Percentiles rank a stretch among this genome's conserved stretches.
Conservation (phyloP, 2,797 vertebrate species). For the Poecilia wingei region DNA sequence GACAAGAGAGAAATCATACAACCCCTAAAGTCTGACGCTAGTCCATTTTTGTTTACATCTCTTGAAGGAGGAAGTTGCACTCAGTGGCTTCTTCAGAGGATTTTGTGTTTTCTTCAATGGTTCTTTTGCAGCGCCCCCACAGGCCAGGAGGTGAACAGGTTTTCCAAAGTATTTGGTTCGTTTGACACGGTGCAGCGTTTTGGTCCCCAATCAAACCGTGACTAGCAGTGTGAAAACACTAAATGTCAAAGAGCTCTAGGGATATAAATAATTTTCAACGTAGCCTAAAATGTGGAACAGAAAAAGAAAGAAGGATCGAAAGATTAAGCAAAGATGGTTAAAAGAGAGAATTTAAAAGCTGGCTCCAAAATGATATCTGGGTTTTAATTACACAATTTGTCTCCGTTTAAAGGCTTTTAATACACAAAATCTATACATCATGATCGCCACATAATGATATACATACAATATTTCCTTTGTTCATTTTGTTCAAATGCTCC, state of each 20-base stretch:
- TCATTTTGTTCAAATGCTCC: conserved; percentile 30
- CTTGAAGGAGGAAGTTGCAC: too few species aligned
- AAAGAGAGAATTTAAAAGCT: neutral
- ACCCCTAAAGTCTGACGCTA: neutral
- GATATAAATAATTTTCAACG: conserved; percentile 23
- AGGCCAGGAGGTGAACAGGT: neutral
- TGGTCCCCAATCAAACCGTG: neutral
- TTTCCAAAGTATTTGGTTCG: too few species aligned
- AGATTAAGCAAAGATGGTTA: neutral
- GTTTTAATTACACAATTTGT: conserved; percentile 30
- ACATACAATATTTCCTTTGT: conserved; percentile 15
- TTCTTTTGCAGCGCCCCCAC: neutral
- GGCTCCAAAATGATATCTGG: neutral
- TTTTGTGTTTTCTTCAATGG: neutral
- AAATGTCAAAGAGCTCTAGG: neutral
- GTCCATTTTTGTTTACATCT: neutral
- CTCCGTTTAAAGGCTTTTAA: conserved; percentile 23
- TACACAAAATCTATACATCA: neutral
- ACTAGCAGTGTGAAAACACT: neutral
- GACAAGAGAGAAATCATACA: neutral
- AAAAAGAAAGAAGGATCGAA: neutral
- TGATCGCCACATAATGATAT: conserved; percentile 4
- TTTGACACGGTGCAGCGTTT: neutral
- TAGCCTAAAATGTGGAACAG: conserved; percentile 28
- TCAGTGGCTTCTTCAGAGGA: too few species aligned